These are phyloP conservation scores for Marmota flaviventris DNA, from an alignment of 2,113 vertebrate genomes.

Conservation along the genomic window DNA sequence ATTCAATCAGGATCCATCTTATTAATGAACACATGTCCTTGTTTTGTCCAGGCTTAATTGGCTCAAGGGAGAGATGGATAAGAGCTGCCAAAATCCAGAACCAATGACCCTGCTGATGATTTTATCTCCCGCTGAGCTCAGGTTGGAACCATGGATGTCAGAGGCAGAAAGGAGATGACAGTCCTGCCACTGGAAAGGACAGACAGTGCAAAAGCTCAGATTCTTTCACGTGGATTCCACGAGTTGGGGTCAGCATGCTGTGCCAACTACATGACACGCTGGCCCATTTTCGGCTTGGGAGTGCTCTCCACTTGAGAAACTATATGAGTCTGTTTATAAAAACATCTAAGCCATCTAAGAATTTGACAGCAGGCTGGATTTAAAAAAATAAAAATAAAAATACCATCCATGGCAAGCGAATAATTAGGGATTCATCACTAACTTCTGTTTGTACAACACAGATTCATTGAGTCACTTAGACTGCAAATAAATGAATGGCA, in stretches of 20 bases:
- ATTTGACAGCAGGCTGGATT: not conserved
- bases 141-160: not conserved
- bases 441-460: not conserved
- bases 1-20: not conserved
- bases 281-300: not conserved
- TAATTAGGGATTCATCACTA: not conserved
- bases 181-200: not conserved
- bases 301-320: not conserved
- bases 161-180: not conserved
- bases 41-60: constrained; percentile 29
- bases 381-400: not conserved
- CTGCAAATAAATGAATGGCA: not conserved
- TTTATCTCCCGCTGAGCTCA: not conserved
- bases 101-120: not conserved
- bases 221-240: not conserved
- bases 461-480: not conserved
- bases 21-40: constrained; percentile 7
- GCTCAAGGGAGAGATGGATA: not conserved
- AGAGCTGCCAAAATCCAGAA: not conserved
- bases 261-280: not conserved
- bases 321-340: not conserved
- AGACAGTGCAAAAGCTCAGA: not conserved
- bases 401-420: not conserved
- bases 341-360: not conserved
- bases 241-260: no score